Evolutionary conservation across 2,113 vertebrate species (phyloP).

Genomic region (Upupa epops): DNA sequence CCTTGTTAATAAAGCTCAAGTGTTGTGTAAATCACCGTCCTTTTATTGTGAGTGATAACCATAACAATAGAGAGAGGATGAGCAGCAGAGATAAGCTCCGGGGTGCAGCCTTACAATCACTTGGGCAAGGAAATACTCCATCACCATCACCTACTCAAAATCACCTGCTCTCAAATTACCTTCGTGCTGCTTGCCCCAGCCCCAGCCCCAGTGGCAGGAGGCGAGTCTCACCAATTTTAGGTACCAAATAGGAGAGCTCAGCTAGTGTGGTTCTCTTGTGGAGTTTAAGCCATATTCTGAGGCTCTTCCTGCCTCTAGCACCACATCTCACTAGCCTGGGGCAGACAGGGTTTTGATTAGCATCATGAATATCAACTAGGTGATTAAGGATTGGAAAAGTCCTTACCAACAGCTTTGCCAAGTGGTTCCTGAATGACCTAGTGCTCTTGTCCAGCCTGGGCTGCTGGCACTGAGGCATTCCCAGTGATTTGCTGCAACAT

Average conservation of each 20-base stretch:
- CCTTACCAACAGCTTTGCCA: background rate
- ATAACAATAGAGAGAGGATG: conserved; percentile 24
- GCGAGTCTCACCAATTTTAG: background rate
- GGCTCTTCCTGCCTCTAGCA: background rate
- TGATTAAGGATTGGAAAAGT: background rate
- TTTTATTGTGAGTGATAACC: conserved; percentile 39
- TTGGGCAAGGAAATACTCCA: background rate
- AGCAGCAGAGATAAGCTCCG: background rate
- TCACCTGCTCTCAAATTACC: background rate
- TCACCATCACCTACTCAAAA: background rate
- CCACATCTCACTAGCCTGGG: background rate
- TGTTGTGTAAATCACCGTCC: conserved; percentile 20
- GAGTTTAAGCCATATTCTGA: background rate
- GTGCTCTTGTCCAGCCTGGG: background rate
- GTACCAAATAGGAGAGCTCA: background rate
- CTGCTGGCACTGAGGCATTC: background rate
- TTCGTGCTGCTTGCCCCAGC: background rate
- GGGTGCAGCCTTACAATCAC: background rate
- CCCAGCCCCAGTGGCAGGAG: background rate
- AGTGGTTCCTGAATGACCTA: background rate
- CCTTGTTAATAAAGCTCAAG: conserved; percentile 16
- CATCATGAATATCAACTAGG: background rate
- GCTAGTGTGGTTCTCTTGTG: background rate
- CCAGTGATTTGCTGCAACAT: background rate
- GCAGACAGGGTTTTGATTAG: background rate